Conservation (phyloP, 2,797 vertebrate genomes). For the Epinephelus coioides region DNA sequence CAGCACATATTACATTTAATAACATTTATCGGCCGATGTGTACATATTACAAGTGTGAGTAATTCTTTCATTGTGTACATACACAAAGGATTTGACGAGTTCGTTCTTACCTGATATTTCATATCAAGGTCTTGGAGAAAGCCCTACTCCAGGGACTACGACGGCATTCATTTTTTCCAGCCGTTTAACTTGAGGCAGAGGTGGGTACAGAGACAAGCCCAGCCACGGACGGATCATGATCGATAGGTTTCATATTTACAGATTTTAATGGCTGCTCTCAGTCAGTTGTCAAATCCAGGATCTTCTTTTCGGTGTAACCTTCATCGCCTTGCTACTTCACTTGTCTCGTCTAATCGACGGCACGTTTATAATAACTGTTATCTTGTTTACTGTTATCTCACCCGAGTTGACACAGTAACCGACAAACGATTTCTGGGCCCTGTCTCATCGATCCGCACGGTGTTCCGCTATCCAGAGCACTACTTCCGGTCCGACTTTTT, state of each 20-base stretch:
- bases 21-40: background rate
- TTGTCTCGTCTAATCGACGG: background rate
- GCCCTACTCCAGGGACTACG: conserved; percentile 28
- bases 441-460: background rate
- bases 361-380: background rate
- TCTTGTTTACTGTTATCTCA: background rate
- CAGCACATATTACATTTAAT: background rate
- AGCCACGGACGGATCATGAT: background rate
- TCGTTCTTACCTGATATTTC: conserved; percentile 74
- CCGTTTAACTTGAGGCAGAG: background rate
- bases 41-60: too few relatives aligned
- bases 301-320: background rate
- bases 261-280: conserved; percentile 5
- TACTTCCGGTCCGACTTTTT: conserved; percentile 23
- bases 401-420: background rate
- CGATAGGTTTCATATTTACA: conserved; percentile 11
- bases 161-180: conserved; percentile 33
- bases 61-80: too few relatives aligned
- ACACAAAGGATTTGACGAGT: too few relatives aligned
- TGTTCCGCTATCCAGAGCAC: background rate
- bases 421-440: background rate
- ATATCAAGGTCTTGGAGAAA: conserved; percentile 64
- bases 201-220: background rate
- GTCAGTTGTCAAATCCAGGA: background rate
- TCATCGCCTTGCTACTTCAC: background rate